A percentile compares a stretch with the other conserved stretches of the same genome.
These are phyloP conservation scores for Sturnus vulgaris DNA, from an alignment of 2,113 vertebrate species.

Conservation along the genomic window DNA sequence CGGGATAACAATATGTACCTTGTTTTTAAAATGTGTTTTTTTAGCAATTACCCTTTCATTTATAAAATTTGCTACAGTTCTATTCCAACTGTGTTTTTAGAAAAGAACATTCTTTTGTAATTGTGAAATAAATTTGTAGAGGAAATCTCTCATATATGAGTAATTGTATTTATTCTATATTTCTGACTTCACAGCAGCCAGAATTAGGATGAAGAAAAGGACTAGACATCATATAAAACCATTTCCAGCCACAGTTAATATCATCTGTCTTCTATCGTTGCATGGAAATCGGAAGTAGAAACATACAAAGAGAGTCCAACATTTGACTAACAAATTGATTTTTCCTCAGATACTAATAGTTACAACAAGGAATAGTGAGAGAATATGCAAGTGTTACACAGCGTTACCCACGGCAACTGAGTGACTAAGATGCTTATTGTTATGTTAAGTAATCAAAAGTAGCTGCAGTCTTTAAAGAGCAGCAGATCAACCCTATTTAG, in stretches of 20 bases:
- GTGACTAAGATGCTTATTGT: slow-evolving; percentile 41
- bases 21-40: background rate
- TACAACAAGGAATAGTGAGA: background rate
- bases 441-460: slow-evolving; percentile 46
- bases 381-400: background rate
- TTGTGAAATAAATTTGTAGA: background rate
- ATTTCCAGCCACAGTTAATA: background rate
- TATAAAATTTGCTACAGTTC: background rate
- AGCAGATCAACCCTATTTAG: slow-evolving; percentile 19
- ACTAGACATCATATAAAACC: background rate
- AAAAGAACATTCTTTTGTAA: background rate
- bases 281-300: background rate
- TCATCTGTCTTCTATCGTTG: background rate
- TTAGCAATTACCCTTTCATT: background rate
- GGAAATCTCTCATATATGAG: background rate
- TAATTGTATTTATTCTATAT: background rate
- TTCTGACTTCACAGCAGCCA: background rate
- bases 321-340: background rate
- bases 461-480: slow-evolving; percentile 13
- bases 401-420: background rate
- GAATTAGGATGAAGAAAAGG: background rate
- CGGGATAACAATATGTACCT: background rate
- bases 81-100: background rate
- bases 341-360: background rate
- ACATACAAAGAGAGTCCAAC: background rate